Evolutionary conservation across 1,140 invertebrate genomes (phyloP), one percentile per base, ranked within the genome.

Genomic region (Neodiprion virginianus): DNA sequence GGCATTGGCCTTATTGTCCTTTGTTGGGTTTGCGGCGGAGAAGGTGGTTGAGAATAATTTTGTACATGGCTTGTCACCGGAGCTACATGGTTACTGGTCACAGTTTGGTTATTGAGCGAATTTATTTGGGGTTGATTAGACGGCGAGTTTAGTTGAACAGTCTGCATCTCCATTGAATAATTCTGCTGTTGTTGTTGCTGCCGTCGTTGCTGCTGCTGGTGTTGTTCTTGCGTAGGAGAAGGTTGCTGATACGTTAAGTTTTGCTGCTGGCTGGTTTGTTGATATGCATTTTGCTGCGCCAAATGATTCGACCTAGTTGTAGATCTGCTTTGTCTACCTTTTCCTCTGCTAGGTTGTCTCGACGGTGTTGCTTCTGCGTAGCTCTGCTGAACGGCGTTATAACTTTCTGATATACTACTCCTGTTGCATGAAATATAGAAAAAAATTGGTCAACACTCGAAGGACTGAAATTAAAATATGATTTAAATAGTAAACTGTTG

Each of bases 161-260:
- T 70, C 74, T 86, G 84, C 8, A 87, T 78, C 67, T 84, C 85
- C 77, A 88, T 85, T 5, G 84, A 72, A 65, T 82, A 87, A 3
- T 53, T 11, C 10, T 53, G 10, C 50, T 53, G 83, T 75, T 68
- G 67, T 21, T 40, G 67, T 10, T 68, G 67, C 73, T 69, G 71
- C 17, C 17, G 69, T 40, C 28, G 69, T 40, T 74, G 76, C 67
- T 81, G 78, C 11, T 79, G 77, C 8, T 80, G 81, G 17, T 21
- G 17, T 21, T 21, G 17, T 0, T 21, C 17, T 49, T 78, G 65
- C 23, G n/a, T 11, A 53, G 10, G 10, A 11, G 10, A 14, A 10
- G 78, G 8, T 67, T 82, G 72, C 50, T 82, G 84, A 53, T 79
- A 84, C 14, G 72, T 48, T 3, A 83, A 72, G 72, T 79, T 83